These are phyloP conservation scores for Crypturellus undulatus DNA, from an alignment of 2,113 vertebrate genomes.

Conservation along the genomic window DNA sequence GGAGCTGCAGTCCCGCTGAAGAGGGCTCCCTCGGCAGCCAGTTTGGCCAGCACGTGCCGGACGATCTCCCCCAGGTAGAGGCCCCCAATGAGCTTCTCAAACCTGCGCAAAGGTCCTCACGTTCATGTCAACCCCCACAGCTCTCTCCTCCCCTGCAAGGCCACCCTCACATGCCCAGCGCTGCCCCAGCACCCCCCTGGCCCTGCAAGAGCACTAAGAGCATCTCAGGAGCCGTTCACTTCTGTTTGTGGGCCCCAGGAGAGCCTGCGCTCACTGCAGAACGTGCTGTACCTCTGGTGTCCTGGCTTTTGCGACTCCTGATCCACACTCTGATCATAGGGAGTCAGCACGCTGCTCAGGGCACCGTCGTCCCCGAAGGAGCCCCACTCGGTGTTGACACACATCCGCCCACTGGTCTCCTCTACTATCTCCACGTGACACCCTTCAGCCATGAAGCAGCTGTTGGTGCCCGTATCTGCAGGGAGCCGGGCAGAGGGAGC, in stretches of 20 bases:
- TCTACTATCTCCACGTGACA: slow-evolving; percentile 46
- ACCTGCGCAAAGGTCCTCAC: slow-evolving; percentile 64
- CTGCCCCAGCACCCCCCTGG: background rate
- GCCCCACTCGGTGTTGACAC: slow-evolving; percentile 79
- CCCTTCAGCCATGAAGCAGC: slow-evolving; percentile 80
- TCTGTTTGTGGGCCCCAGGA: background rate
- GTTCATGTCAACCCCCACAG: background rate
- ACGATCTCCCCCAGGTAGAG: slow-evolving; percentile 86
- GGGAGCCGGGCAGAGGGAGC: background rate
- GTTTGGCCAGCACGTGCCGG: slow-evolving; percentile 71
- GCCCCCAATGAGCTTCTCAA: slow-evolving; percentile 89
- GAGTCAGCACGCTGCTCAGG: slow-evolving; percentile 75
- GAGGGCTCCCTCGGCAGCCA: slow-evolving; percentile 74
- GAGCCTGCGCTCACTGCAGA: background rate
- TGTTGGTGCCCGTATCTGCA: slow-evolving; percentile 74
- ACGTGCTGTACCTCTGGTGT: slow-evolving; percentile 6
- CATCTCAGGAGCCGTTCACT: background rate
- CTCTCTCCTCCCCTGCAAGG: background rate
- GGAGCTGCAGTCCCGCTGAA: slow-evolving; percentile 64
- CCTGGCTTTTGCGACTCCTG: slow-evolving; percentile 68
- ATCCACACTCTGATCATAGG: slow-evolving; percentile 80
- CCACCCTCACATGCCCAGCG: too few species aligned
- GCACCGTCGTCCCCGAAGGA: slow-evolving; percentile 44
- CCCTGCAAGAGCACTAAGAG: background rate
- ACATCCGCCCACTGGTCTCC: slow-evolving; percentile 64